These are phyloP conservation scores for Merodon equestris DNA, from an alignment of 2,888 invertebrate genomes.

Conservation along the genomic window DNA sequence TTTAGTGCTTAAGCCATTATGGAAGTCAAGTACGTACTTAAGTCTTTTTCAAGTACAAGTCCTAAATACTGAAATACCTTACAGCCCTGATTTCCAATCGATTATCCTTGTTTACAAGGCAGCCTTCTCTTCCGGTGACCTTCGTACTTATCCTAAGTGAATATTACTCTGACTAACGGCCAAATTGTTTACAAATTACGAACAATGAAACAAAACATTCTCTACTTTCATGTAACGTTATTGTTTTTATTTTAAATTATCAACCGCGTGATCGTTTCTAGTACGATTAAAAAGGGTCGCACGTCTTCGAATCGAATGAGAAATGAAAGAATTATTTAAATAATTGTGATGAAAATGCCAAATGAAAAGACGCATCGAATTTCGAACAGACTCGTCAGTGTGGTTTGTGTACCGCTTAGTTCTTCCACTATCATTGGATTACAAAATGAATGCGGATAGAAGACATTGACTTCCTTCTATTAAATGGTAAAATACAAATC, in stretches of 20 bases:
- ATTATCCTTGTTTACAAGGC: too few relatives aligned
- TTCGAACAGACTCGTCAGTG: background rate
- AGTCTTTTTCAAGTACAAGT: too few relatives aligned
- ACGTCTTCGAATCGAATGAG: slow-evolving; percentile 14
- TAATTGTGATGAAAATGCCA: slow-evolving; percentile 24
- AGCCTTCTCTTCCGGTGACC: too few relatives aligned
- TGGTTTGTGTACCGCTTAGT: background rate
- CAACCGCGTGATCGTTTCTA: slow-evolving; percentile 22
- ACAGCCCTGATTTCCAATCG: too few relatives aligned
- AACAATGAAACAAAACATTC: background rate
- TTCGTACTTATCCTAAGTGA: too few relatives aligned
- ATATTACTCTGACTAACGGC: too few relatives aligned
- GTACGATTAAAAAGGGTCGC: slow-evolving; percentile 20
- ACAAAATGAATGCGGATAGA: slow-evolving; percentile 51
- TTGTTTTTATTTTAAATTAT: slow-evolving; percentile 43
- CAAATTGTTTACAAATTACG: too few relatives aligned
- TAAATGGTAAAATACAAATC: slow-evolving; percentile 66
- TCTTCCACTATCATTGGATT: slow-evolving; percentile 32
- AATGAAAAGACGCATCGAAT: background rate
- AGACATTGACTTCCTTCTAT: slow-evolving; percentile 39
- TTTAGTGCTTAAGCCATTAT: too few relatives aligned
- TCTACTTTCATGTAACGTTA: slow-evolving; percentile 29
- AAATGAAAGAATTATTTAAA: slow-evolving; percentile 33
- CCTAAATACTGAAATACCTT: too few relatives aligned
- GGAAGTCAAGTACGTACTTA: too few relatives aligned